Conservation (phyloP, 2,888 invertebrate genomes). For the Melanotus villosus region DNA sequence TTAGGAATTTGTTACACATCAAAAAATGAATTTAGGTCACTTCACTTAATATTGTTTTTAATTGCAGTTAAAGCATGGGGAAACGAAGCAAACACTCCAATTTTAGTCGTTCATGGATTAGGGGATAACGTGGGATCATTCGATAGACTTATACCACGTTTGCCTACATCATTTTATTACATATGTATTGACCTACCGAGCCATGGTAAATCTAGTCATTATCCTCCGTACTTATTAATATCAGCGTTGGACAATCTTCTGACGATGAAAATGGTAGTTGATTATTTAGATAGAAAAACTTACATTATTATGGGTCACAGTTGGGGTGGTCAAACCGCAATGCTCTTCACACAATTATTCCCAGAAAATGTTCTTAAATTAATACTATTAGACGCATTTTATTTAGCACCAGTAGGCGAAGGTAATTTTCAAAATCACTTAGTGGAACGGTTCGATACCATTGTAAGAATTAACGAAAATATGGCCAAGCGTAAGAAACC, state of each 20-base stretch:
- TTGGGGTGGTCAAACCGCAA: slow-evolving; percentile 70
- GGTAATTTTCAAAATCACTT: slow-evolving; percentile 59
- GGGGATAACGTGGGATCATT: slow-evolving; percentile 75
- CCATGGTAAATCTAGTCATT: slow-evolving; percentile 73
- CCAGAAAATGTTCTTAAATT: slow-evolving; percentile 67
- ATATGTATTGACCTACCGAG: slow-evolving; percentile 74
- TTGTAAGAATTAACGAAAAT: slow-evolving; percentile 61
- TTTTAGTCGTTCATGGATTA: slow-evolving; percentile 74
- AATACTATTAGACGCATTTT: slow-evolving; percentile 67
- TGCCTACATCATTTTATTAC: slow-evolving; percentile 69
- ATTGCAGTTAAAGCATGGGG: slow-evolving; percentile 77
- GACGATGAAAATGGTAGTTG: slow-evolving; percentile 56
- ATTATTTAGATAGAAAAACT: slow-evolving; percentile 60
- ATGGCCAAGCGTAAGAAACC: slow-evolving; percentile 47
- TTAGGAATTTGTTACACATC: too few species aligned
- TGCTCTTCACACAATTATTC: slow-evolving; percentile 64
- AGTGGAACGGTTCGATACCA: slow-evolving; percentile 62
- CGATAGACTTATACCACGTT: slow-evolving; percentile 71
- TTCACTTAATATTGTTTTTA: too few species aligned
- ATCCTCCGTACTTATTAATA: slow-evolving; percentile 65
- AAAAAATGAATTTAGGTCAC: too few species aligned
- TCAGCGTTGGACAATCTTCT: slow-evolving; percentile 68
- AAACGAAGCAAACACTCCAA: slow-evolving; percentile 69
- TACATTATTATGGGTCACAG: slow-evolving; percentile 64
- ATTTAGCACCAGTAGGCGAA: slow-evolving; percentile 55